These are phyloP conservation scores for Tadarida brasiliensis DNA, from an alignment of 2,797 vertebrate genomes.

Conservation along the genomic window DNA sequence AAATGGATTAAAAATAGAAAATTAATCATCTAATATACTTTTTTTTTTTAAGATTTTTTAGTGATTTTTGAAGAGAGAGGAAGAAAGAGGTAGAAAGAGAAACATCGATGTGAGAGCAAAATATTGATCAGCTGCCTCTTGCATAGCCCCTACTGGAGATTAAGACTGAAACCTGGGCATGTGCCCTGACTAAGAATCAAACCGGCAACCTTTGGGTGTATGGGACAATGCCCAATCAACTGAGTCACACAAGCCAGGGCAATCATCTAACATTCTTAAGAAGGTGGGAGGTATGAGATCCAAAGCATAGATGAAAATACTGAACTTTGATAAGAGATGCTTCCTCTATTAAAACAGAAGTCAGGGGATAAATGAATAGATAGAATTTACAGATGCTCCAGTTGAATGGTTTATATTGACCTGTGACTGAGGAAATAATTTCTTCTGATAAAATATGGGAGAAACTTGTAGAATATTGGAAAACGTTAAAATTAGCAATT, in stretches of 20 bases:
- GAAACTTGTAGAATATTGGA: background rate
- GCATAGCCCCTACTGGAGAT: background rate
- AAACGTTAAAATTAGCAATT: slow-evolving; percentile 20
- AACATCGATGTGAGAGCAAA: background rate
- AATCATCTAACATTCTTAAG: background rate
- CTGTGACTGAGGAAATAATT: background rate
- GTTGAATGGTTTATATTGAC: background rate
- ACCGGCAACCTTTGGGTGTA: background rate
- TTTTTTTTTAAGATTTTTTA: background rate
- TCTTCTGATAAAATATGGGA: background rate
- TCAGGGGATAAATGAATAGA: background rate
- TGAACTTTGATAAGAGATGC: background rate
- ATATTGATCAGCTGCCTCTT: background rate
- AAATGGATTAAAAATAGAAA: background rate
- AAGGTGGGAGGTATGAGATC: background rate
- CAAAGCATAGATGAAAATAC: background rate
- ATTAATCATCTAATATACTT: background rate
- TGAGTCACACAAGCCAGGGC: no score
- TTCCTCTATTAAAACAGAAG: slow-evolving; percentile 7
- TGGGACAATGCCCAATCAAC: no score
- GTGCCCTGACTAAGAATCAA: background rate
- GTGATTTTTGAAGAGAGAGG: background rate
- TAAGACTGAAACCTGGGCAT: background rate
- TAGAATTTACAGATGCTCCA: slow-evolving; percentile 9
- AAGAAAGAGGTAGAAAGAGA: background rate